Conservation (phyloP, 1,140 invertebrate species). For the Papilio polytes region DNA sequence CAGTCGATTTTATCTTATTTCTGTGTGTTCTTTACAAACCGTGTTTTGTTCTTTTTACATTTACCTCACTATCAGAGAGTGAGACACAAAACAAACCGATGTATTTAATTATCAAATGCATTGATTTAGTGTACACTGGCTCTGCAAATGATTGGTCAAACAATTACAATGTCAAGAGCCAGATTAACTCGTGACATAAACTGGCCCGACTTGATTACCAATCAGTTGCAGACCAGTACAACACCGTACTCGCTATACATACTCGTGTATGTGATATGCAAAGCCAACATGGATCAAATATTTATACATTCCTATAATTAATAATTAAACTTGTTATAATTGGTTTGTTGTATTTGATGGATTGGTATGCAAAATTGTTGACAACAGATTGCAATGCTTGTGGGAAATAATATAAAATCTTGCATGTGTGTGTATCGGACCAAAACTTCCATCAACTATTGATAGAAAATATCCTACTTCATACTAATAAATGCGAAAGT, state of each 20-base stretch:
- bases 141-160: constrained; percentile 8
- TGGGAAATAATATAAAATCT: too few relatives aligned
- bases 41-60: too few relatives aligned
- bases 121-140: background rate
- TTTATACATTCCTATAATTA: background rate
- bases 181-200: constrained; percentile 6
- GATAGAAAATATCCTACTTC: too few relatives aligned
- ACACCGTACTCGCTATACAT: background rate
- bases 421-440: too few relatives aligned
- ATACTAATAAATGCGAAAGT: too few relatives aligned
- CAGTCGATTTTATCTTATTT: too few relatives aligned
- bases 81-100: background rate
- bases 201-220: background rate
- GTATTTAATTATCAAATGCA: background rate
- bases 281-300: background rate
- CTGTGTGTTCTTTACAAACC: too few relatives aligned
- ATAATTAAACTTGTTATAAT: background rate
- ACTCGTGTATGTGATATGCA: background rate
- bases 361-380: background rate
- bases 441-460: too few relatives aligned
- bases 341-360: background rate
- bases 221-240: background rate
- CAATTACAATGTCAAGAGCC: background rate
- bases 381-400: background rate
- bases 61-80: too few relatives aligned